These are phyloP conservation scores for Copidosoma floridanum DNA, from an alignment of 1,140 invertebrate genomes.

Conservation along the genomic window DNA sequence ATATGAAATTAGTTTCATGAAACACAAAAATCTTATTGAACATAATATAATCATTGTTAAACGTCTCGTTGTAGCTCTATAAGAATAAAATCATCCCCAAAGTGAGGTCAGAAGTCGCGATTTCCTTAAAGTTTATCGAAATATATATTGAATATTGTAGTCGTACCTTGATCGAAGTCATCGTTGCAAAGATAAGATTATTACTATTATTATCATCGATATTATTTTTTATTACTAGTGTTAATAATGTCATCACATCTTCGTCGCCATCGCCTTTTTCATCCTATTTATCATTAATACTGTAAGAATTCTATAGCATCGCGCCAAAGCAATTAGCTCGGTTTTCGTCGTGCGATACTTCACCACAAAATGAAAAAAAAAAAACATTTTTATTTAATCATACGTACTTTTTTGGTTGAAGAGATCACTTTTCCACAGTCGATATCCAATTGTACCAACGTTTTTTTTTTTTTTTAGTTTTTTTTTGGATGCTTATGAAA, in stretches of 20 bases:
- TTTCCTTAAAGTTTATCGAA: slow-evolving; percentile 2
- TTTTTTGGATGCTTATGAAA: too few species aligned
- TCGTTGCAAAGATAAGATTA: slow-evolving; percentile 3
- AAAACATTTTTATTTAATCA: too few species aligned
- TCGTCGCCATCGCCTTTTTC: too few species aligned
- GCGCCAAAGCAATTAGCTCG: not conserved
- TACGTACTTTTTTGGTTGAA: too few species aligned
- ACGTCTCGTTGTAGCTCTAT: slow-evolving; percentile 17
- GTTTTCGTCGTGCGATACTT: not conserved
- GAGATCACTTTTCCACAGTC: too few species aligned
- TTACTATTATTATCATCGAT: not conserved
- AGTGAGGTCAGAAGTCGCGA: slow-evolving; percentile 16
- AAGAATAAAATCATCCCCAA: slow-evolving; percentile 13
- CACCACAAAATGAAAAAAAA: too few species aligned
- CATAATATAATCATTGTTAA: slow-evolving; percentile 13
- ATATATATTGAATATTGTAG: too few species aligned
- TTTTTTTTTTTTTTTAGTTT: not conserved
- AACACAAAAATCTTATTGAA: slow-evolving; percentile 5
- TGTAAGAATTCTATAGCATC: not conserved
- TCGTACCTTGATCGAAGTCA: not conserved
- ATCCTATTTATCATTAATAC: too few species aligned
- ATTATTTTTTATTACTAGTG: too few species aligned
- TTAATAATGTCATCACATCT: too few species aligned
- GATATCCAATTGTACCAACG: too few species aligned
- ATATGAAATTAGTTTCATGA: not conserved